Evolutionary conservation across 2,113 vertebrate species (phyloP), one percentile per base, ranked within the genome.

Genomic region (Epinephelus cyanopodus): DNA sequence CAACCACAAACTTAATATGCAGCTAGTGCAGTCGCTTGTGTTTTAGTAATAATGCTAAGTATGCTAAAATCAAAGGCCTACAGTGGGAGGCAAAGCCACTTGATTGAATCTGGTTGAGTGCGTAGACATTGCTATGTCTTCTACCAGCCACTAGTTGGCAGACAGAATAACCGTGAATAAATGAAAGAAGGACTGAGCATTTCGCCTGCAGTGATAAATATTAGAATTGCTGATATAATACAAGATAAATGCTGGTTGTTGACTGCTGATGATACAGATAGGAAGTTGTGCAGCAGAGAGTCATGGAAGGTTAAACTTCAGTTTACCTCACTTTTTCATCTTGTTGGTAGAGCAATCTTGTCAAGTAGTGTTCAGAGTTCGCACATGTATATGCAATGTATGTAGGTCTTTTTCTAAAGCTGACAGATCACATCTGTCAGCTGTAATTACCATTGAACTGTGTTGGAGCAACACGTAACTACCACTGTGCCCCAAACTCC

Each of bases 371-470:
- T 71, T 85, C 50, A 39, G 47, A 76, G 45, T 52, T 15, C 11
- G 39, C 65, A 74, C 25, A 72, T 71, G 10, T 72, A 85, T 88
- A 88, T 88, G 81, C 84, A 86, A 88, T 82, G 67, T 82, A 62
- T 54, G 66, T 86, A 68, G 61, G 57, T 81, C 27, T 78, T 78
- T 84, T 75, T 72, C 53, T 56, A 60, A 25, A 5, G 58, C 70
- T 14, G 62, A 52, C 58, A 18, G 53, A 37, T 29, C 42, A 21
- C 64, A 48, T 75, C 52, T 72, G 57, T 80, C 60, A 6, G 60
- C 54, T 25, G 42, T 67, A 54, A 54, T 78, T 83, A 81, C 64
- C 33, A 76, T 52, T 72, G 45, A 82, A 79, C 54, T 77, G 63
- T 74, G 60, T 77, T 75, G 58, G 71, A 77, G 57, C 45, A 68